Percentiles rank a stretch among this genome's conserved stretches.
phyloP scores from a whole-genome alignment of 2,113 vertebrate species.

The Chiloscyllium plagiosum region DNA sequence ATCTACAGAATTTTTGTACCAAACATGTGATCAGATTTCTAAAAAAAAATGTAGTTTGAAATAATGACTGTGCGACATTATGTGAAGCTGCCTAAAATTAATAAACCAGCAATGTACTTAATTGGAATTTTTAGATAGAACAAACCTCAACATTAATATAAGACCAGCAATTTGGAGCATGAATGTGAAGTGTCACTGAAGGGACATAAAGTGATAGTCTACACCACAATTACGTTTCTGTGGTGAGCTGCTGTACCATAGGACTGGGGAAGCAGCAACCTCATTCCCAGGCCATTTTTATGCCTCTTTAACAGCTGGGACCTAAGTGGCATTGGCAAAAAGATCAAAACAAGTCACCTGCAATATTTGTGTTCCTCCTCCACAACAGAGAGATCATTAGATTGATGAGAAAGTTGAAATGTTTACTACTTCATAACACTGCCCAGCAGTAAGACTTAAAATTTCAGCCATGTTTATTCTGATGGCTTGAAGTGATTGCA shows the following conservation, averaged over 20 bases:
- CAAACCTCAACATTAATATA: neutral
- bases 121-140: neutral
- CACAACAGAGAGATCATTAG: neutral
- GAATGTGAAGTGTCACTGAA: neutral
- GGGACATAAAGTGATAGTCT: neutral
- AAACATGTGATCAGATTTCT: neutral
- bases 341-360: neutral
- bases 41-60: neutral
- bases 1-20: neutral
- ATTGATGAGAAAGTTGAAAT: neutral
- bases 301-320: neutral
- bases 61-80: neutral
- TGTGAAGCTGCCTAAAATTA: neutral
- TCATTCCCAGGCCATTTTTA: neutral
- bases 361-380: neutral
- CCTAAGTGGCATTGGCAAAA: neutral
- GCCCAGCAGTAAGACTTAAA: neutral
- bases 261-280: neutral
- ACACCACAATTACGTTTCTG: neutral
- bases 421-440: neutral
- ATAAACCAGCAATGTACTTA: neutral
- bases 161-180: neutral
- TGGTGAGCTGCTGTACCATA: neutral
- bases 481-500: neutral
- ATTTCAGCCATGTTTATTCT: neutral